These are phyloP conservation scores for Lepidocyrtinus sp. DNA, from an alignment of 2,888 invertebrate species.

Conservation along the genomic window DNA sequence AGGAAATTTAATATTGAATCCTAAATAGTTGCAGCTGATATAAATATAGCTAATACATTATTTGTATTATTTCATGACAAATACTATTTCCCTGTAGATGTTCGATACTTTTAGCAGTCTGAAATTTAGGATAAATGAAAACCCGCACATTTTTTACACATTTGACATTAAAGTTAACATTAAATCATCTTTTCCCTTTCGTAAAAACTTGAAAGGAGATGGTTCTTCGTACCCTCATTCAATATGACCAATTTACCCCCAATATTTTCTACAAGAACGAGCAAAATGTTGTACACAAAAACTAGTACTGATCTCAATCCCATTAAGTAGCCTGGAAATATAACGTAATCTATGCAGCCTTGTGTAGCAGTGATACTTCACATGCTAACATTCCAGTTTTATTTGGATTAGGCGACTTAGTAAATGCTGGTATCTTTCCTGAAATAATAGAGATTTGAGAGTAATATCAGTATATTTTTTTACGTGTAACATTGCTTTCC, in stretches of 20 bases:
- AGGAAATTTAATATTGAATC: slow-evolving; percentile 25
- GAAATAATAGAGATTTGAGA: slow-evolving; percentile 11
- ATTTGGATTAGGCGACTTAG: too few relatives aligned
- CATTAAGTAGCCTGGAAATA: slow-evolving; percentile 22
- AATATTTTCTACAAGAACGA: slow-evolving; percentile 4
- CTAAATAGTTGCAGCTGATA: neutral
- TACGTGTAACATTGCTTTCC: slow-evolving; percentile 3
- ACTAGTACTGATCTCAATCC: slow-evolving; percentile 36
- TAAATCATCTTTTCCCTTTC: slow-evolving; percentile 28
- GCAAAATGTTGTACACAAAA: slow-evolving; percentile 22
- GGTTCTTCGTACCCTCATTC: slow-evolving; percentile 22
- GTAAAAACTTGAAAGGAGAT: neutral
- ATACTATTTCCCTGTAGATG: neutral
- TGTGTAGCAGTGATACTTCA: slow-evolving; percentile 10
- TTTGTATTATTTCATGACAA: slow-evolving; percentile 3
- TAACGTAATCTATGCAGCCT: slow-evolving; percentile 36
- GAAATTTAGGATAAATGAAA: too few relatives aligned
- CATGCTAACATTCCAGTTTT: slow-evolving; percentile 3
- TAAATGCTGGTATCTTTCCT: slow-evolving; percentile 1
- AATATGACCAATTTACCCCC: neutral
- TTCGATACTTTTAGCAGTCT: neutral
- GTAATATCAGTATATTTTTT: too few relatives aligned
- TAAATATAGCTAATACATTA: slow-evolving; percentile 16
- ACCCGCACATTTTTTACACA: slow-evolving; percentile 14
- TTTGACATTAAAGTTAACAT: slow-evolving; percentile 34